Evolutionary conservation across 2,888 invertebrate genomes (phyloP), one percentile per base, ranked within the genome.

Genomic region (Sylvicola fuscatus): DNA sequence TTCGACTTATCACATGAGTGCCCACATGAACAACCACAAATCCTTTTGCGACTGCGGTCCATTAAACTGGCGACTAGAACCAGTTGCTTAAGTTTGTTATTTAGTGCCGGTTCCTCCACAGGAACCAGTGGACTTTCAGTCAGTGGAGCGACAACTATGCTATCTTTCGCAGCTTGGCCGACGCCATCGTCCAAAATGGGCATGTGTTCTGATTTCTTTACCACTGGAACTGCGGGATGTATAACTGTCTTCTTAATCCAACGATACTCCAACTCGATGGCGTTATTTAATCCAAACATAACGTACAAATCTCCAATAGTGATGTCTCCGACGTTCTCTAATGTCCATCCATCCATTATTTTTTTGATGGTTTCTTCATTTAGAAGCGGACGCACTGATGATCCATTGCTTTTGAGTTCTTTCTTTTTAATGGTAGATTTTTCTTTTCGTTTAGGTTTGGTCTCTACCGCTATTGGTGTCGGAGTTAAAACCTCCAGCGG

Each of bases 291-390:
- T 1, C 60, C 61, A 49, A 83, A 79, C 74, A 90, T 84, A 34
- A 92, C 64, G 58, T 87, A 90, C 37, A 92, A 58, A 58, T 93
- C 90, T 0, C 90, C 90, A 21, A 93, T 66, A 3, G 86, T 84
- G 30, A 90, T 66, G 26, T 79, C 75, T 6, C 78, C 79, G 2
- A 78, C 73, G 49, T 77, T 78, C 12, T 68, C 60, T 7, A 68
- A 51, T 36, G 80, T 86, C 89, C 90, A 92, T 0, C 90, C 90
- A 27, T 47, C 48, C 36, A 58, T 51, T 31, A 59, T 56, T 39
- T 54, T 48, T 36, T 50, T 49, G n/a, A 57, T 47, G 7, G 50
- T 49, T 14, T 55, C 52, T 14, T 58, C 58, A 42, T 49, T 55
- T 1, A 59, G 48, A 27, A 59, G 42, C 1, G 58, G 57, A 31